Percentiles rank a stretch among this genome's conserved stretches.
Evolutionary conservation across 1,140 invertebrate genomes (phyloP).

Genomic region (Drosophila littoralis): DNA sequence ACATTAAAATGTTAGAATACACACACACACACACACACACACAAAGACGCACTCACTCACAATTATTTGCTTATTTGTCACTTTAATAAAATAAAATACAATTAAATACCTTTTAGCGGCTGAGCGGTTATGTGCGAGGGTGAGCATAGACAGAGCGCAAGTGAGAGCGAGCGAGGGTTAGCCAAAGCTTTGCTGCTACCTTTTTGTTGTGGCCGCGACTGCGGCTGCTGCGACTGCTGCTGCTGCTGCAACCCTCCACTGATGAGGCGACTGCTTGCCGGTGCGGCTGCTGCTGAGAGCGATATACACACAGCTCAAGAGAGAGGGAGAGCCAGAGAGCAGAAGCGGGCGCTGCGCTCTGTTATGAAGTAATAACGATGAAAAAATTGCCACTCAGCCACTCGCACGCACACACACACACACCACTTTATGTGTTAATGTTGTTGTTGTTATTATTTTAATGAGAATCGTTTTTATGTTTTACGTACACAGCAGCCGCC

Average conservation of each 20-base stretch:
- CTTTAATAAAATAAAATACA: slow-evolving; percentile 75
- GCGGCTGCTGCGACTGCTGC: slow-evolving; percentile 9
- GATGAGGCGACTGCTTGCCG: slow-evolving; percentile 12
- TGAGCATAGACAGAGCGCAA: not conserved
- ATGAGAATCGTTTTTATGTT: slow-evolving; percentile 46
- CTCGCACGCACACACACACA: slow-evolving; percentile 24
- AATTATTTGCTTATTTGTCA: slow-evolving; percentile 63
- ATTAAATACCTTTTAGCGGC: slow-evolving; percentile 65
- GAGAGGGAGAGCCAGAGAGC: slow-evolving; percentile 27
- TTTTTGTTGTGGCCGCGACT: slow-evolving; percentile 27
- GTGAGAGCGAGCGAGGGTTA: slow-evolving; percentile 20
- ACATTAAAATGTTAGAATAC: slow-evolving; percentile 2
- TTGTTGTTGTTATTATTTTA: slow-evolving; percentile 40
- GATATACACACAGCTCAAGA: slow-evolving; percentile 17
- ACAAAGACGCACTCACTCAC: slow-evolving; percentile 33
- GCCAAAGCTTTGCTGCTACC: slow-evolving; percentile 30
- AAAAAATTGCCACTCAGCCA: slow-evolving; percentile 44
- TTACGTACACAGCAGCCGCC: slow-evolving; percentile 45
- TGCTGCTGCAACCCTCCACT: slow-evolving; percentile 22
- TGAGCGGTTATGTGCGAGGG: slow-evolving; percentile 1
- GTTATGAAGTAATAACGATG: slow-evolving; percentile 69
- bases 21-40: slow-evolving; percentile 17
- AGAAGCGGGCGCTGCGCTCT: slow-evolving; percentile 30
- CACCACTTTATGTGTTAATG: slow-evolving; percentile 33
- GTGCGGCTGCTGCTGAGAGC: slow-evolving; percentile 15